These are phyloP conservation scores for Dryas iulia DNA, from an alignment of 1,140 invertebrate genomes.

Conservation along the genomic window DNA sequence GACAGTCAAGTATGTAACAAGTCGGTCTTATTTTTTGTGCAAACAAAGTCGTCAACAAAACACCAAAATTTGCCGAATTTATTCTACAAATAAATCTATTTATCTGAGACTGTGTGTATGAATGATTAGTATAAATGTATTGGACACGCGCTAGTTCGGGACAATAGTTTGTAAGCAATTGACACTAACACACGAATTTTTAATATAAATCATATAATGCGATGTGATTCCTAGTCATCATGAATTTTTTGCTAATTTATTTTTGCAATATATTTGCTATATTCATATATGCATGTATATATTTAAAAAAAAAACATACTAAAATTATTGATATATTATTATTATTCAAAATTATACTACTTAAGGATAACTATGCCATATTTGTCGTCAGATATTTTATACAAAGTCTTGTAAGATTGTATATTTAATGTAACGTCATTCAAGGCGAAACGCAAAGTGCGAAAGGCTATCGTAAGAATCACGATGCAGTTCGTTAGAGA, in stretches of 20 bases:
- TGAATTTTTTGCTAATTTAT: background rate
- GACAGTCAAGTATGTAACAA: background rate
- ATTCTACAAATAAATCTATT: conserved; percentile 9
- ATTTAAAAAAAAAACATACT: background rate
- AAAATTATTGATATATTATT: too few relatives aligned
- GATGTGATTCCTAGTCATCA: background rate
- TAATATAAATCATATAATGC: background rate
- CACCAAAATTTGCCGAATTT: background rate
- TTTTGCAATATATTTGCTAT: background rate
- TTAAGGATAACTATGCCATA: background rate
- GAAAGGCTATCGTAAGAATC: background rate
- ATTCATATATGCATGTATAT: background rate
- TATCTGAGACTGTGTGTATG: background rate
- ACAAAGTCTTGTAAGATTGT: background rate
- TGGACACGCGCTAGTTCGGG: conserved; percentile 9
- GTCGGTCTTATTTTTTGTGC: background rate
- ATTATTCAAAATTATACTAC: too few relatives aligned
- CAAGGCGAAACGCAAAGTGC: background rate
- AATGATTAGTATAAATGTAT: conserved; percentile 10
- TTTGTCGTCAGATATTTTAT: background rate
- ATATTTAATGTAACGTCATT: background rate
- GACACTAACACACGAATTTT: conserved; percentile 12
- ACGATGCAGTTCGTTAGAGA: background rate
- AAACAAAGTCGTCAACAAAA: background rate
- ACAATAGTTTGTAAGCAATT: conserved; percentile 12